Evolutionary conservation across 2,113 vertebrate species (phyloP), one percentile per base, ranked within the genome.

Genomic region (Prunella fulvescens): DNA sequence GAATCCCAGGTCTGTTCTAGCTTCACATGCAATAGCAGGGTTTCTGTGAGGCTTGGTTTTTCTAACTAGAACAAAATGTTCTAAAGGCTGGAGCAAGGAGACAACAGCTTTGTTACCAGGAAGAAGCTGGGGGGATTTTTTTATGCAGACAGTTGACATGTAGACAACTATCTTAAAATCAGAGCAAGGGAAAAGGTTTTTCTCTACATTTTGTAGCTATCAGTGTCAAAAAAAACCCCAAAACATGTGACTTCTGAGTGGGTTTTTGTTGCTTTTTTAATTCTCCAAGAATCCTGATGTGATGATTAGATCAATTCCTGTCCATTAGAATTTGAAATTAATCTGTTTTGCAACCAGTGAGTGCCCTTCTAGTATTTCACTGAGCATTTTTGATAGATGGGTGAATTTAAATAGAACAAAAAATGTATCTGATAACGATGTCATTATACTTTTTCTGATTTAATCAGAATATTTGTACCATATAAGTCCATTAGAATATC

Each of bases 301-400:
- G 53, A 90, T 65, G 33, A 90, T 93, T 93, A 88, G 90, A 95
- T 96, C 92, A 90, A 95, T 90, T 96, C n/a, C 78, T 92, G 76
- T 88, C 93, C 48, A 79, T 95, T 94, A 95, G 73, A 94, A 95
- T 95, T 94, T 95, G 62, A 94, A 95, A 95, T 91, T 29, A 88
- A 94, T 96, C 88, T 95, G 50, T 93, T 96, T 94, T 93, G 64
- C 60, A 88, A 44, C 64, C 62, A 78, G 60, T 56, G 56, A 88
- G n/a, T 58, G 39, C 48, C 77, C 66, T 94, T 94, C 65, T 96
- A 88, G 62, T 74, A 86, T 88, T 90, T 82, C 70, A 92, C 70
- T 61, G 54, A 93, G 50, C 47, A 57, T 90, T 94, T 96, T 79
- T 93, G 81, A 93, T 87, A 97, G 95, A 94, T 91, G 54, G 65